phyloP scores from a whole-genome alignment of 2,888 invertebrate genomes.

The Saturnia pavonia region DNA sequence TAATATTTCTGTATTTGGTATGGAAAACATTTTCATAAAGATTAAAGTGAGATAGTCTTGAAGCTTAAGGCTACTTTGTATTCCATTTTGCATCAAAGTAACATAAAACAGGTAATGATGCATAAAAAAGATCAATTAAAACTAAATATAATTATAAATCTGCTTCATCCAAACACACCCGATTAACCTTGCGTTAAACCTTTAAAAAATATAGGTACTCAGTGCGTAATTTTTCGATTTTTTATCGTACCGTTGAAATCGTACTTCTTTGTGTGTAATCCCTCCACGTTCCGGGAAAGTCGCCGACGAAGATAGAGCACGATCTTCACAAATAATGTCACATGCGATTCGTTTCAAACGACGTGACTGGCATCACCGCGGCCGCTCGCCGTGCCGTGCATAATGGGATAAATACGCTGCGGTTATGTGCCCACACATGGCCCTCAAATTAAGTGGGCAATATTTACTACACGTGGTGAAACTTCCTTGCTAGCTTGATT shows the following conservation, averaged over 20 bases:
- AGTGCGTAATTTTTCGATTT: constrained; percentile 74
- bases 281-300: constrained; percentile 79
- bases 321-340: constrained; percentile 83
- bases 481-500: constrained; percentile 71
- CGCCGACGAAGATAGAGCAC: constrained; percentile 82
- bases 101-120: not conserved
- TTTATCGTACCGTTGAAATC: constrained; percentile 80
- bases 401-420: constrained; percentile 81
- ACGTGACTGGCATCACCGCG: constrained; percentile 80
- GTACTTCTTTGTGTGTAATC: constrained; percentile 81
- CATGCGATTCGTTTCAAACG: constrained; percentile 81
- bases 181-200: constrained; percentile 71
- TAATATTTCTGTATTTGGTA: not conserved
- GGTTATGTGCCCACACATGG: constrained; percentile 78
- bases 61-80: not conserved
- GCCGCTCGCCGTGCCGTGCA: constrained; percentile 73
- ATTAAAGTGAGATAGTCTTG: not conserved
- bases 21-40: not conserved
- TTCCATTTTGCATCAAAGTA: not conserved
- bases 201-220: constrained; percentile 62
- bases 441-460: constrained; percentile 78
- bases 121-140: not conserved
- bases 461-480: constrained; percentile 71
- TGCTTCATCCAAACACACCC: constrained; percentile 49
- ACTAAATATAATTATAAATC: not conserved